A percentile compares a stretch with the other conserved stretches of the same genome.
Evolutionary conservation across 2,797 vertebrate species (phyloP).

Genomic region (Alcedo atthis): DNA sequence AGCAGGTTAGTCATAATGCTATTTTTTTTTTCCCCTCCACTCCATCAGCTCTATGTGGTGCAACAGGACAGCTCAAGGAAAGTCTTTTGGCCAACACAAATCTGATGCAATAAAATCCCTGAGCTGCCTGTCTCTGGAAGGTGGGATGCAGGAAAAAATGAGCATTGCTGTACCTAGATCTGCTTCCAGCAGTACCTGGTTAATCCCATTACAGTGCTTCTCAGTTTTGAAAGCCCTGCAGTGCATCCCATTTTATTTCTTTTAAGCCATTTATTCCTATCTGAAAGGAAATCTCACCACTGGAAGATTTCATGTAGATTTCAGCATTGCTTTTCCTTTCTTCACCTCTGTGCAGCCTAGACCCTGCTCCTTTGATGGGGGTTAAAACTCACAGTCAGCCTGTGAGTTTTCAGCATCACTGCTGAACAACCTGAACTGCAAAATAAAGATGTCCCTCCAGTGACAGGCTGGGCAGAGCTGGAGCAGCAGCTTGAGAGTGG

Average conservation of each 20-base stretch:
- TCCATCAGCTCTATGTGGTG: not conserved
- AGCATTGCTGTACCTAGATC: not conserved
- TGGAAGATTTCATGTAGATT: not conserved
- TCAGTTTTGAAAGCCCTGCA: not conserved
- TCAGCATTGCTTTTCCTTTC: not conserved
- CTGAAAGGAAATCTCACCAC: not conserved
- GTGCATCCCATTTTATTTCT: not conserved
- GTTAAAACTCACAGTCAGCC: not conserved
- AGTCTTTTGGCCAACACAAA: not conserved
- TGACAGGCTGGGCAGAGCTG: not conserved
- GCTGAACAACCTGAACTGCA: not conserved
- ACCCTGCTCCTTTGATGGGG: not conserved
- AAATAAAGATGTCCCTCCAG: not conserved
- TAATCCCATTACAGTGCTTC: not conserved
- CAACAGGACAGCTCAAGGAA: not conserved
- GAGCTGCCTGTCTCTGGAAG: not conserved
- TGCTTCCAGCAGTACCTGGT: not conserved
- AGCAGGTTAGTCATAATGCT: not conserved
- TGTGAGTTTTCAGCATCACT: not conserved
- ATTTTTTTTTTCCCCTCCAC: not conserved
- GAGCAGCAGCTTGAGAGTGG: not conserved
- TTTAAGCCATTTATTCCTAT: not conserved
- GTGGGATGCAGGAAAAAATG: not conserved
- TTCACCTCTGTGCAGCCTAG: not conserved
- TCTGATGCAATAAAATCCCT: not conserved